A percentile compares a stretch with the other conserved stretches of the same genome.
These are phyloP conservation scores for Brachyopa scutellaris DNA, from an alignment of 2,888 invertebrate species.

Conservation along the genomic window DNA sequence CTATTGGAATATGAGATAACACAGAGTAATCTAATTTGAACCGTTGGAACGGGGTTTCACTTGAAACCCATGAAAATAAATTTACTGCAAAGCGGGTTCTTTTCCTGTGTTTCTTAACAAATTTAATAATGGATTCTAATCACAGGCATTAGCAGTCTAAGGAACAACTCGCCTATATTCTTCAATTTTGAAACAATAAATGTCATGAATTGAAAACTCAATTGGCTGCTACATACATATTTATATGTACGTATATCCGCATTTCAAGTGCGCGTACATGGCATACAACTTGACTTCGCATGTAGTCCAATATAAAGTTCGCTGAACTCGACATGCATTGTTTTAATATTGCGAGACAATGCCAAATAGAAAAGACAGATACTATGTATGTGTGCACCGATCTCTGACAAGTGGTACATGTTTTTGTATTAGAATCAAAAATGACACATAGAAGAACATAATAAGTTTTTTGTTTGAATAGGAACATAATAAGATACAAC, in stretches of 20 bases:
- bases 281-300: slow-evolving; percentile 15
- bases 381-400: slow-evolving; percentile 12
- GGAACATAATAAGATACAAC: too few relatives aligned
- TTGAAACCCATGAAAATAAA: not conserved
- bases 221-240: too few relatives aligned
- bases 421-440: slow-evolving; percentile 23
- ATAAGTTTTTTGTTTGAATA: too few relatives aligned
- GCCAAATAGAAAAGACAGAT: slow-evolving; percentile 21
- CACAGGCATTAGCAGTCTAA: too few relatives aligned
- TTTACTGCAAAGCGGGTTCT: too few relatives aligned
- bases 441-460: too few relatives aligned
- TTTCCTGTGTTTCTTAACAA: too few relatives aligned
- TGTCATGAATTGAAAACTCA: too few relatives aligned
- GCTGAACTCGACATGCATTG: slow-evolving; percentile 40
- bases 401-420: slow-evolving; percentile 23
- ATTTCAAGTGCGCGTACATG: not conserved
- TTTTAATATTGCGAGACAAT: slow-evolving; percentile 18
- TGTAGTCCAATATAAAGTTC: slow-evolving; percentile 32
- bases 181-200: too few relatives aligned
- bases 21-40: slow-evolving; percentile 5
- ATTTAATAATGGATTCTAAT: too few relatives aligned
- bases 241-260: too few relatives aligned
- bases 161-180: too few relatives aligned
- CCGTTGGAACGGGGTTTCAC: not conserved
- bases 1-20: not conserved